Evolutionary conservation across 2,797 vertebrate genomes (phyloP).

Genomic region (Pristis pectinata): DNA sequence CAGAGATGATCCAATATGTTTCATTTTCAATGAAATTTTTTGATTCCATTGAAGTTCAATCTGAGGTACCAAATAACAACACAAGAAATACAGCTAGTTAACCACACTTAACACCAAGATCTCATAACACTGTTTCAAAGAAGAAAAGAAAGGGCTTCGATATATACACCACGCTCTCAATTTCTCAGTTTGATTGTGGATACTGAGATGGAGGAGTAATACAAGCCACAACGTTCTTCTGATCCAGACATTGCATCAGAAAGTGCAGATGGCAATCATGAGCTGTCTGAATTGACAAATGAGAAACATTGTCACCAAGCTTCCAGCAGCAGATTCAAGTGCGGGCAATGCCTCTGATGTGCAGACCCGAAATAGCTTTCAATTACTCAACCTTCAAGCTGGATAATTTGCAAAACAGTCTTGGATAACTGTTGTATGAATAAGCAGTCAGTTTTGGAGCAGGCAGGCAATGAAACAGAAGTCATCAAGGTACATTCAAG

Average conservation of each 20-base stretch:
- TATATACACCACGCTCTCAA: background rate
- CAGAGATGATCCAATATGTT: background rate
- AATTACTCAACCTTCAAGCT: background rate
- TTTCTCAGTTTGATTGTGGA: background rate
- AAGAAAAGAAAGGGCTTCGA: background rate
- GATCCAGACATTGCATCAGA: background rate
- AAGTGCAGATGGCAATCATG: background rate
- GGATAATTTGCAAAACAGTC: background rate
- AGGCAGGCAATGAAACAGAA: background rate
- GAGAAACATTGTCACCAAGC: background rate
- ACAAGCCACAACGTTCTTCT: background rate
- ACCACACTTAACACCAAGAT: background rate
- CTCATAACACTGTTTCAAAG: background rate
- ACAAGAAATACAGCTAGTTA: background rate
- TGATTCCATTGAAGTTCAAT: background rate
- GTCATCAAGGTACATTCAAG: background rate
- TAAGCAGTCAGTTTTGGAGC: too few relatives aligned
- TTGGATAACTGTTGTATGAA: background rate
- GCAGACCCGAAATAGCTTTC: background rate
- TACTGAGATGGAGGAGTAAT: background rate
- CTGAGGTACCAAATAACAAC: background rate
- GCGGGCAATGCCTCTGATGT: background rate
- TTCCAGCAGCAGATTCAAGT: background rate
- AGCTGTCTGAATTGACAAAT: background rate
- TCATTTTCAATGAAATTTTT: background rate